Evolutionary conservation across 2,797 vertebrate genomes (phyloP).

Genomic region (Pangasius larnaudii): DNA sequence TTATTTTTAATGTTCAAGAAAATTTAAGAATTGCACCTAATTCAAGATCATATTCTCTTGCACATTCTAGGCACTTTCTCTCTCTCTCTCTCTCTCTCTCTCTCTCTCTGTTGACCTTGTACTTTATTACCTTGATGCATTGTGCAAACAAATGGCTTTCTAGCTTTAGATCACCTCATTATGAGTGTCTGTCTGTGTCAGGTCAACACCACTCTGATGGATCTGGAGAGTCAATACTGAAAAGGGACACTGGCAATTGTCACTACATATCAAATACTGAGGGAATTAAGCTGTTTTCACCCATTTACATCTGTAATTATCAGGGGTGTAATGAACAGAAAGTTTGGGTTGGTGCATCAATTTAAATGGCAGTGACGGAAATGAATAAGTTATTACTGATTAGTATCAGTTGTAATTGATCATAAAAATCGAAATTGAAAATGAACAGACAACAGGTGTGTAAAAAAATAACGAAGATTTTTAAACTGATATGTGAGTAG

Average conservation of each 20-base stretch:
- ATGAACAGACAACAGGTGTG: neutral
- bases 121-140: conserved; percentile 48
- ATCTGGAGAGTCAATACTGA: conserved; percentile 31
- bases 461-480: neutral
- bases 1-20: neutral
- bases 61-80: neutral
- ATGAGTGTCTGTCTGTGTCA: conserved; percentile 37
- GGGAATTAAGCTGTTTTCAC: neutral
- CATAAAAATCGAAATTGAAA: neutral
- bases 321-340: neutral
- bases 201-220: conserved; percentile 41
- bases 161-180: conserved; percentile 41
- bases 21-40: neutral
- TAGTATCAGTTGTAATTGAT: neutral
- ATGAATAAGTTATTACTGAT: neutral
- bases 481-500: neutral
- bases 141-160: conserved; percentile 33
- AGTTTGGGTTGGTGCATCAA: neutral
- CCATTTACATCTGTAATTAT: neutral
- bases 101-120: conserved; percentile 36
- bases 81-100: neutral
- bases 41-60: neutral
- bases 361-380: neutral
- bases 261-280: neutral
- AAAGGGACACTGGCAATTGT: conserved; percentile 12